Conservation (phyloP, 2,888 invertebrate species). For the Eremobia ochroleuca region DNA sequence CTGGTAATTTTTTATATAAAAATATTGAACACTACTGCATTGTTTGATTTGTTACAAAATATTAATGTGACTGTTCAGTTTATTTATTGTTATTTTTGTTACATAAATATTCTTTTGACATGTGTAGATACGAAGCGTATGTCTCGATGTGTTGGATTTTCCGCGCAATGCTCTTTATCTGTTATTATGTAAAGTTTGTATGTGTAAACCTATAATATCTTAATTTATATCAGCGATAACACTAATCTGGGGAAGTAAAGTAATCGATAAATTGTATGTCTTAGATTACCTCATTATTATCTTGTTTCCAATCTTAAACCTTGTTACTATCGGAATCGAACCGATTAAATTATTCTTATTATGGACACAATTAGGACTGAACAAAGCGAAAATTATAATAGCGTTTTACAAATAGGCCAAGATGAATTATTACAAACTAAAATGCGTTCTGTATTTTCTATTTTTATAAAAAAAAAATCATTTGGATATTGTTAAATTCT, state of each 20-base stretch:
- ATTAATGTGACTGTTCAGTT: conserved; percentile 54
- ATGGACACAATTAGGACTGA: conserved; percentile 52
- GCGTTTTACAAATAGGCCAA: conserved; percentile 50
- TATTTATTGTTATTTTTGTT: conserved; percentile 63
- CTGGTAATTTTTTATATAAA: conserved; percentile 40
- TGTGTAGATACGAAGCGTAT: conserved; percentile 32
- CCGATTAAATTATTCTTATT: conserved; percentile 42
- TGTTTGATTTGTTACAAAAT: conserved; percentile 52
- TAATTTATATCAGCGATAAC: conserved; percentile 58
- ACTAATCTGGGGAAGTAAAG: conserved; percentile 42
- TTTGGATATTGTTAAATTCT: conserved; percentile 56
- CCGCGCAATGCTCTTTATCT: conserved; percentile 41
- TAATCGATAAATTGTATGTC: conserved; percentile 47
- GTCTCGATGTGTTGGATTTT: conserved; percentile 45
- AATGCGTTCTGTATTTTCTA: conserved; percentile 59
- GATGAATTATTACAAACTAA: conserved; percentile 35
- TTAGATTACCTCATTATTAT: conserved; percentile 37
- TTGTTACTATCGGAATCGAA: conserved; percentile 53
- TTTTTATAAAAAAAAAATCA: conserved; percentile 55
- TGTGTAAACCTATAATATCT: conserved; percentile 33
- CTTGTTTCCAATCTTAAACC: conserved; percentile 40
- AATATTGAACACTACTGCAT: conserved; percentile 29
- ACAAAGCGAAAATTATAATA: conserved; percentile 50
- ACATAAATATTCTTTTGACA: conserved; percentile 53
- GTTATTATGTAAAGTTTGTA: conserved; percentile 41